Base-by-base conservation (phyloP, 2,113 vertebrate species). In the Ursus arctos region DNA sequence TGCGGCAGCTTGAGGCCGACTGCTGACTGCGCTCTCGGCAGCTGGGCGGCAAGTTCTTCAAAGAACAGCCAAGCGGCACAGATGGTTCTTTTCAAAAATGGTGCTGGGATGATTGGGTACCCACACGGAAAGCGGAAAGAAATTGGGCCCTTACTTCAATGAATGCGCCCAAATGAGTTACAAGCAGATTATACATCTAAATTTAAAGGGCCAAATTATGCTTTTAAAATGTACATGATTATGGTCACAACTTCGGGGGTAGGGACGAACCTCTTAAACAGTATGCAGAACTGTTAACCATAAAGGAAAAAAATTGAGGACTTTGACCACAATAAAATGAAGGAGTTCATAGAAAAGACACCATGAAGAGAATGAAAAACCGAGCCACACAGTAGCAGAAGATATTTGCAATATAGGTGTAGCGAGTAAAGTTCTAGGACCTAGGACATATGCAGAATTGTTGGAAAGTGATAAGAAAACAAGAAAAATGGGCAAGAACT, bases 351-450 rank as follows among this genome's bases (percentile, higher is more conserved):
- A 31, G n/a, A 88, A 67, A 67, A 67, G 26, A 43, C 11, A 76
- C 33, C 40, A n/a, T 55, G 61, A 88, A 92, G n/a, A 88, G 28
- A 63, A 88, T 88, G 49, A 72, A 96, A 92, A 81, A 43, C 57
- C 22, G 14, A 91, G 55, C 9, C 33, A 86, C 51, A 80, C 22
- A 79, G 40, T 40, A 91, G 43, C 53, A 72, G n/a, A 87, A 63
- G 59, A 47, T 79, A 79, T 31, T 77, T 77, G 71, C 3, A 77
- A 18, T 63, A 77, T 89, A 63, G 47, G 24, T 49, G 6, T 63
- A 24, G 5, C 31, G 72, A 92, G 76, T 76, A 76, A 43, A 63
- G n/a, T 96, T 82, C 55, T 31, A 92, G 71, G 36, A 79, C 22
- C 12, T 49, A 49, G 19, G 61, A 72, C 43, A 65, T n/a, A 81